Evolutionary conservation across 2,113 vertebrate species (phyloP), one percentile per base, ranked within the genome.

Genomic region (Ochotona curzoniae): DNA sequence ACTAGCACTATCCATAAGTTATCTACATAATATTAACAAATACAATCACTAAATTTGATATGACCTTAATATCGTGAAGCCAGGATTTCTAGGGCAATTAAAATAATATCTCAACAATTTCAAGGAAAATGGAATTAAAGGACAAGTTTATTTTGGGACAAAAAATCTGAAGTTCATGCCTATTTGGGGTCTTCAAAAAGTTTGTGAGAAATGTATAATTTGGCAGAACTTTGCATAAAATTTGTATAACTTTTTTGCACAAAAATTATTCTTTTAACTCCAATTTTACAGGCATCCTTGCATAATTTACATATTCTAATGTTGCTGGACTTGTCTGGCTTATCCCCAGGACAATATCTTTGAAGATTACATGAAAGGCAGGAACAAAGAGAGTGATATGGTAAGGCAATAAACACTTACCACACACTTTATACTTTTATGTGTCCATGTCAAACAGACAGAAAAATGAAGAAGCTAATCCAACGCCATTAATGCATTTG

Each of bases 381-480:
- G 70, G 38, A 78, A 75, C 5, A 28, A 21, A n/a, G 73, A 12
- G 6, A 11, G 12, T 71, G 15, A 7, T 28, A 47, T 49, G 12
- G 21, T 13, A 82, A 89, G 9, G 73, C 23, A 76, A 60, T 4
- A 9, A 67, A 47, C 21, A 89, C 21, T 67, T 28, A 35, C 3
- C 81, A 61, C 51, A 51, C 67, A 67, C 38, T 66, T 73, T 64
- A 64, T 44, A 63, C 20, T 85, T n/a, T n/a, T n/a, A n/a, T n/a
- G 32, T 67, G 76, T 26, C 66, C 51, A 79, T 51, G 88, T 44
- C 47, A 66, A 44, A 80, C 2, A 90, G 49, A 35, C 28, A 32
- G 25, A 79, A n/a, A 90, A 92, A 79, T 74, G 69, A 93, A 84
- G 61, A 74, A 75, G 67, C 61, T 71, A 76, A 67, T 47, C 60